Conservation (phyloP, 2,888 invertebrate species). For the Hemithea aestivaria region DNA sequence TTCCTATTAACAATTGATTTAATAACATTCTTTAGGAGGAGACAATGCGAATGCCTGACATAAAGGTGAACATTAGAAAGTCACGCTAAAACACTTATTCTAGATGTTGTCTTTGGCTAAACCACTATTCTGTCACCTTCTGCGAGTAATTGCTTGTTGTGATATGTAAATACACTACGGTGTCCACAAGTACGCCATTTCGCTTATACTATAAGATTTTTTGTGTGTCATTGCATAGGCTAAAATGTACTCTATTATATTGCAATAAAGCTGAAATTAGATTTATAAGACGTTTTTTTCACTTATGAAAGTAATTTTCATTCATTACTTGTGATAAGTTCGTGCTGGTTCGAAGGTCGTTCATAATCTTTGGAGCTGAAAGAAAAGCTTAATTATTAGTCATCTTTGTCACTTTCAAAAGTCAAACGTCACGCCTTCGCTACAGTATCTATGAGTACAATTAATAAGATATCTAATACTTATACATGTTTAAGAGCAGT, state of each 20-base stretch:
- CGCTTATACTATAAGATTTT: background rate
- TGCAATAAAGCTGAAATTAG: background rate
- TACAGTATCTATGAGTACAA: too few relatives aligned
- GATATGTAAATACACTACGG: slow-evolving; percentile 26
- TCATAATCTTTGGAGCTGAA: too few relatives aligned
- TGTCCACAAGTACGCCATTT: slow-evolving; percentile 9
- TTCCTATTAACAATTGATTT: slow-evolving; percentile 30
- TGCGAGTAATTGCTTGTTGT: slow-evolving; percentile 9
- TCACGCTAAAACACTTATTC: slow-evolving; percentile 20
- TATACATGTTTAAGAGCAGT: too few relatives aligned
- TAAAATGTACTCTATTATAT: background rate
- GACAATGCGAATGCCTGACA: slow-evolving; percentile 42
- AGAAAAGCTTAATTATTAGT: too few relatives aligned
- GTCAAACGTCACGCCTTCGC: too few relatives aligned
- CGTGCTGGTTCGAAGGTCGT: too few relatives aligned
- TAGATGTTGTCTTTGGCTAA: slow-evolving; percentile 20
- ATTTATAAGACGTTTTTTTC: too few relatives aligned
- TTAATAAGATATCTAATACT: too few relatives aligned
- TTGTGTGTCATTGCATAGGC: background rate
- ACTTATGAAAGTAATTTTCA: too few relatives aligned
- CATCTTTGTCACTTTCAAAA: too few relatives aligned
- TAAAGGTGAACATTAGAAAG: slow-evolving; percentile 37
- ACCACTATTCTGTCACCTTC: slow-evolving; percentile 16
- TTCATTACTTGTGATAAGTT: too few relatives aligned
- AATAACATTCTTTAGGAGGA: slow-evolving; percentile 47